Conservation (phyloP, 2,888 invertebrate genomes). For the Bembecia ichneumoniformis region DNA sequence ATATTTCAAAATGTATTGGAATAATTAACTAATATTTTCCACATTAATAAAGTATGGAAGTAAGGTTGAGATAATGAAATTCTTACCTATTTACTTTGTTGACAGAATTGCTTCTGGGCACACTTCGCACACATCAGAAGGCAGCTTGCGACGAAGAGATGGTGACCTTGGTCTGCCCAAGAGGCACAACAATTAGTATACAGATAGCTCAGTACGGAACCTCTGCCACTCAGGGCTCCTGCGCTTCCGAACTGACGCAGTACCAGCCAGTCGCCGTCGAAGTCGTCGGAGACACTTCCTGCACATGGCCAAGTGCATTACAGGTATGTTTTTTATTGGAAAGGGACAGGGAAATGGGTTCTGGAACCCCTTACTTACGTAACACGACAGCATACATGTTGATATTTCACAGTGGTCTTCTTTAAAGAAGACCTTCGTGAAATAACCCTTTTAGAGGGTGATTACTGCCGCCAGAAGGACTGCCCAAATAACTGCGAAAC, state of each 20-base stretch:
- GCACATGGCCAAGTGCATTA: conserved; percentile 82
- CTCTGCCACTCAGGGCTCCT: conserved; percentile 64
- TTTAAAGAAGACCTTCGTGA: too few species aligned
- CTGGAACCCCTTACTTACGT: too few species aligned
- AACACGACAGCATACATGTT: too few species aligned
- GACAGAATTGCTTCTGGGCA: conserved; percentile 90
- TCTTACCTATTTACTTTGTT: conserved; percentile 11
- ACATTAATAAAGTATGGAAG: too few species aligned
- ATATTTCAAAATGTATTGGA: too few species aligned
- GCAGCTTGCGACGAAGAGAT: conserved; percentile 94
- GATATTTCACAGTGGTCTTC: too few species aligned
- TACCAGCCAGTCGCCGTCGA: conserved; percentile 66
- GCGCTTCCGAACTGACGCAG: conserved; percentile 61
- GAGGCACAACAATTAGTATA: conserved; percentile 92
- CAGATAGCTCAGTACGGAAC: conserved; percentile 93
- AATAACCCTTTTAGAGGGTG: too few species aligned
- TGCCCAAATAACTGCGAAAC: too few species aligned
- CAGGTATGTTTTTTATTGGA: conserved; percentile 71
- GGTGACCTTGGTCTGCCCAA: conserved; percentile 89
- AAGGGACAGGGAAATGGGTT: conserved; percentile 26
- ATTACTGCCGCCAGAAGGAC: too few species aligned
- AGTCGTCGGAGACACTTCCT: conserved; percentile 76
- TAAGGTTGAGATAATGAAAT: too few species aligned
- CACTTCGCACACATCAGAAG: conserved; percentile 90
- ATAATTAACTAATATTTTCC: too few species aligned